Base-by-base conservation (phyloP, 2,113 vertebrate species). In the Nycticebus coucang region DNA sequence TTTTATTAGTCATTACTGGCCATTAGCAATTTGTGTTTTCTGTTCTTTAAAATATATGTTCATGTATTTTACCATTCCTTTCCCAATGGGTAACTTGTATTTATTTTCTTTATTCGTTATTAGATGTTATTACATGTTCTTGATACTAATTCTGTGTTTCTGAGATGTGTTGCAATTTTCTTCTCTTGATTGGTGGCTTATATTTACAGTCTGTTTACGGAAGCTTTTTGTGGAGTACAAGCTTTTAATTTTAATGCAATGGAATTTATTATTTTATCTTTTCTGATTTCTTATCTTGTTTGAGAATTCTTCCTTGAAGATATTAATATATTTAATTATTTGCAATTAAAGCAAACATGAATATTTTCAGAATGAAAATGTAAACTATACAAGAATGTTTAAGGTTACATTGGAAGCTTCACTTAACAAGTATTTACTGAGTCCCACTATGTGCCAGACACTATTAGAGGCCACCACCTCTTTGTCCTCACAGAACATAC, bases 1-100 rank as follows among this genome's bases (percentile, higher is more conserved):
- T 94, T 90, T 91, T 69, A 35, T 81, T 89, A 35, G 30, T 85
- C 30, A 30, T 95, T 84, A 17, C 59, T 37, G 26, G 53, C n/a
- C 59, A 77, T 77, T 94, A 50, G 9, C 59, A 37, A 79, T 79
- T 14, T 80, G 33, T 77, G 2, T 88, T 88, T 93, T 4, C 37
- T 89, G 19, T 90, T 80, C 68, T 96, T 93, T 78, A 89, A 83
- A 92, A 81, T 91, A 50, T 8, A 69, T n/a, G 18, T 82, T 86
- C 1, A 6, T 59, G 68, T 68, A 30, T 75, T 84, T 86, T 53
- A 72, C 62, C 7, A n/a, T 68, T 62, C 66, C 68, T 71, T 64
- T 21, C 8, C 33, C 60, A 85, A 71, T 59, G 12, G 6, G 3
- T 84, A 72, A 75, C 6, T 88, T 78, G 4, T 35, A 11, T 92